Percentiles rank a stretch among this genome's conserved stretches.
These are phyloP conservation scores for Heterochromis multidens DNA, from an alignment of 2,113 vertebrate genomes.

Conservation along the genomic window DNA sequence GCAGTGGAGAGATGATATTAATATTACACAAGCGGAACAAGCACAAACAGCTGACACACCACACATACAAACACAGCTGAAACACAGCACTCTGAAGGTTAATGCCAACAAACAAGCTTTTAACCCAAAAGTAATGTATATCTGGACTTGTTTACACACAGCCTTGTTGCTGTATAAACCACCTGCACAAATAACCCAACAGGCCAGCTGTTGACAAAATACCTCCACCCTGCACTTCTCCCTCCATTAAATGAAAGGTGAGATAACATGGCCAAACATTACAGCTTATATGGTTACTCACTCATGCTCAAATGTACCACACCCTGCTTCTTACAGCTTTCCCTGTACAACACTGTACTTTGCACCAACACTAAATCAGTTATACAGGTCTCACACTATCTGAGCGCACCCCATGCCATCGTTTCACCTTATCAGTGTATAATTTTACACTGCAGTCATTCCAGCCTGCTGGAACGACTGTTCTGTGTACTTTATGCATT, in stretches of 20 bases:
- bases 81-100: neutral
- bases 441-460: neutral
- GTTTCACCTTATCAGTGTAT: neutral
- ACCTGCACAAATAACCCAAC: conserved; percentile 20
- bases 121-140: neutral
- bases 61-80: neutral
- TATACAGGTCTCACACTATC: neutral
- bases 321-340: conserved; percentile 25
- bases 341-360: conserved; percentile 13
- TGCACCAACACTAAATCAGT: neutral
- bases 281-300: conserved; percentile 31
- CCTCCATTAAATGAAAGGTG: conserved; percentile 14
- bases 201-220: neutral
- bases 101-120: neutral
- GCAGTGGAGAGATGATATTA: neutral
- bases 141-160: neutral
- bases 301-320: conserved; percentile 27
- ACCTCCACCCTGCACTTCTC: neutral
- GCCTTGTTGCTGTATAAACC: conserved; percentile 6
- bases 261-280: conserved; percentile 43
- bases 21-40: neutral
- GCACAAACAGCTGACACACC: neutral
- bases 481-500: neutral
- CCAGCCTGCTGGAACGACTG: neutral
- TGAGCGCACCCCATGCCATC: neutral